Evolutionary conservation across 2,888 invertebrate species (phyloP).

Genomic region (Lasiommata megera): DNA sequence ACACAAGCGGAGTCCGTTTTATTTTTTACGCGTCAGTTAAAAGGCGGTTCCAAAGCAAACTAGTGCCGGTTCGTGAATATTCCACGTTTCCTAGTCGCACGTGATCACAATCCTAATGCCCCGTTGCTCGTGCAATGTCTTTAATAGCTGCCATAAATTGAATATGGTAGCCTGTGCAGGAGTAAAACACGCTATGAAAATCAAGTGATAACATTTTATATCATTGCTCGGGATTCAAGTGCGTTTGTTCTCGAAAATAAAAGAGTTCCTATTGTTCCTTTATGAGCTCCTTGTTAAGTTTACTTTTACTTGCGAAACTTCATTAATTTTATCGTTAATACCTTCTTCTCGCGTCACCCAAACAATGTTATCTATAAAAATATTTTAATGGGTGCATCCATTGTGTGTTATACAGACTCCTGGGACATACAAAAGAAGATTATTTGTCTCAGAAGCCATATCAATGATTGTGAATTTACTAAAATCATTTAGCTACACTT

Average conservation of each 20-base stretch:
- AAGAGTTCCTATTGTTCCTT: not conserved
- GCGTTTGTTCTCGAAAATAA: not conserved
- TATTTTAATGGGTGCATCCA: too few species aligned
- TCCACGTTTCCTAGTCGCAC: slow-evolving; percentile 45
- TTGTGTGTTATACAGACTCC: too few species aligned
- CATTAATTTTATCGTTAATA: too few species aligned
- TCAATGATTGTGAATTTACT: too few species aligned
- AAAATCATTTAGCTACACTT: too few species aligned
- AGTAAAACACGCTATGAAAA: slow-evolving; percentile 13
- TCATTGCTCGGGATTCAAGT: not conserved
- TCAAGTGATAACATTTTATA: slow-evolving; percentile 11
- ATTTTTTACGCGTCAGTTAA: slow-evolving; percentile 57
- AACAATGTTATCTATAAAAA: too few species aligned
- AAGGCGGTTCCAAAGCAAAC: slow-evolving; percentile 55
- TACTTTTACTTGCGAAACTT: too few species aligned
- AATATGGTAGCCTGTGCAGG: slow-evolving; percentile 43
- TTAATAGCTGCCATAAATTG: slow-evolving; percentile 68
- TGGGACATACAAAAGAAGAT: too few species aligned
- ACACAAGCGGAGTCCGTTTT: slow-evolving; percentile 43
- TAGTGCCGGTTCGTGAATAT: slow-evolving; percentile 51
- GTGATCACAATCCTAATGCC: slow-evolving; percentile 37
- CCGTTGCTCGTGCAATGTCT: slow-evolving; percentile 57
- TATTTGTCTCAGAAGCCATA: too few species aligned
- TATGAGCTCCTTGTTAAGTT: not conserved
- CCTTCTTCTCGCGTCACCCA: too few species aligned